Evolutionary conservation across 2,113 vertebrate genomes (phyloP).

Genomic region (Syngnathoides biaculeatus): DNA sequence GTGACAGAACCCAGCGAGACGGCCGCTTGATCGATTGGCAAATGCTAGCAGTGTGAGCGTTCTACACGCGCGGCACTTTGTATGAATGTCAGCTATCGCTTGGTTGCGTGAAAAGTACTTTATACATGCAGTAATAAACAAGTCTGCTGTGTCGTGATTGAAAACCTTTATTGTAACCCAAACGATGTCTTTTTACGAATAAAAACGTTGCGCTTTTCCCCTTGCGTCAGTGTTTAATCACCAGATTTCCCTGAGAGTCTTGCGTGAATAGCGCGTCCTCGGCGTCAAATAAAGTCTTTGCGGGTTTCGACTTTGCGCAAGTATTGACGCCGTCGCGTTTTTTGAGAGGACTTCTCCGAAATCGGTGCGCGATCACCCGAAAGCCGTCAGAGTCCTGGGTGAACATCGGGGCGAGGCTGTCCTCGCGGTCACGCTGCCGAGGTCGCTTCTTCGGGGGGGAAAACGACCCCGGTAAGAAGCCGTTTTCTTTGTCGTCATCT

Average conservation of each 20-base stretch:
- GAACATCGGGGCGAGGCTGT: conserved; percentile 60
- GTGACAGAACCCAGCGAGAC: conserved; percentile 95
- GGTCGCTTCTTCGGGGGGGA: conserved; percentile 28
- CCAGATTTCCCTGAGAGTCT: conserved; percentile 74
- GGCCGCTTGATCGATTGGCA: conserved; percentile 74
- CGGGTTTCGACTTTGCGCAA: background rate
- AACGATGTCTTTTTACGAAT: conserved; percentile 54
- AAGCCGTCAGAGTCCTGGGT: conserved; percentile 76
- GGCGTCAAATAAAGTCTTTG: conserved; percentile 21
- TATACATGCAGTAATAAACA: background rate
- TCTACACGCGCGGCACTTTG: background rate
- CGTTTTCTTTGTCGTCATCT: conserved; percentile 57
- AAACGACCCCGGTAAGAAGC: background rate
- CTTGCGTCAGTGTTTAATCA: conserved; percentile 69
- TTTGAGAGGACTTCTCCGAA: conserved; percentile 52
- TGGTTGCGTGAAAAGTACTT: conserved; percentile 1
- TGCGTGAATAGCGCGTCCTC: conserved; percentile 73
- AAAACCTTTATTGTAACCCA: conserved; percentile 36
- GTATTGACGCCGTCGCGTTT: conserved; percentile 40
- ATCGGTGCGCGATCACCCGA: conserved; percentile 68
- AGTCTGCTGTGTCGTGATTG: background rate
- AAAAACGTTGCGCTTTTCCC: conserved; percentile 39
- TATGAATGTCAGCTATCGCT: no score
- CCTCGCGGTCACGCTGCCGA: conserved; percentile 11
- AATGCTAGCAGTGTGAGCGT: background rate